Conservation (phyloP, 2,797 vertebrate species). For the Alca torda region DNA sequence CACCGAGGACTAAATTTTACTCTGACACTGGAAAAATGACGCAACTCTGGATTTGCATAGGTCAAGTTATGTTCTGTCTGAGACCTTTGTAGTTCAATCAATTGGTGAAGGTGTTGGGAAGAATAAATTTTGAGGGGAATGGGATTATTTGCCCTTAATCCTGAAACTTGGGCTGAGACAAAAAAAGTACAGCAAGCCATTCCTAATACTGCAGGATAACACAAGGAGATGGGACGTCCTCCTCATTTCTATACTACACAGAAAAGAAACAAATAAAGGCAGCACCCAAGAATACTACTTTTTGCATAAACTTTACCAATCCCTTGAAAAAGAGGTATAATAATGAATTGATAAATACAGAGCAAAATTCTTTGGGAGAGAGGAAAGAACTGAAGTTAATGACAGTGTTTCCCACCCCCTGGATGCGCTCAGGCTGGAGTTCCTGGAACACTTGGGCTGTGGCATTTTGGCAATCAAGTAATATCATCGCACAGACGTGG, state of each 20-base stretch:
- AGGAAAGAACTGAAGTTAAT: background rate
- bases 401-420: background rate
- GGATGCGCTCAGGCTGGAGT: background rate
- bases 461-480: background rate
- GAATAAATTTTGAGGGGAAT: background rate
- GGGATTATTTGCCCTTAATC: background rate
- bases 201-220: background rate
- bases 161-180: background rate
- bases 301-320: background rate
- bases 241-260: background rate
- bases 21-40: background rate
- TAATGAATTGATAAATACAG: background rate
- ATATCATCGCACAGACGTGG: background rate
- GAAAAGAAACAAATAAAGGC: background rate
- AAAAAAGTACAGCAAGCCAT: background rate
- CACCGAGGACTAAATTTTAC: background rate
- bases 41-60: background rate
- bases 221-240: fast-evolving
- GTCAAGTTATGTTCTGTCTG: background rate
- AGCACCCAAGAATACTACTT: background rate
- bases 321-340: background rate
- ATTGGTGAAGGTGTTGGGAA: background rate
- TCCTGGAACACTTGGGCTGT: background rate
- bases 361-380: background rate
- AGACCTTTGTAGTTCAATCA: background rate